These are phyloP conservation scores for Dolichoris vasculosae DNA, from an alignment of 1,140 invertebrate species.

Conservation along the genomic window DNA sequence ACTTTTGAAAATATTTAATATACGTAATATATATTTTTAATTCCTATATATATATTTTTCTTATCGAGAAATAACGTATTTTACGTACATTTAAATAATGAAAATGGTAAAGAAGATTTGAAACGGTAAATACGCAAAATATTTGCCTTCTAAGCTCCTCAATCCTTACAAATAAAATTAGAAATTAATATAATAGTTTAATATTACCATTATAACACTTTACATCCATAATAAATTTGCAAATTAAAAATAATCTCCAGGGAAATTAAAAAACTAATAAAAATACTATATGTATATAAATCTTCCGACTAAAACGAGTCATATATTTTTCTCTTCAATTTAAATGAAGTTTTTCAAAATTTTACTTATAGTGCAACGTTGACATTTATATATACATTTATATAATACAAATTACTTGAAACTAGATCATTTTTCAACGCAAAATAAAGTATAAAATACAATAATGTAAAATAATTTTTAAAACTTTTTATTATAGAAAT, in stretches of 20 bases:
- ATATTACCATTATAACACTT: neutral
- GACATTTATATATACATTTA: neutral
- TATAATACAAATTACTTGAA: neutral
- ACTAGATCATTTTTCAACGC: neutral
- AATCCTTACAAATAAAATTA: neutral
- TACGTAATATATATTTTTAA: neutral
- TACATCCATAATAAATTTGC: neutral
- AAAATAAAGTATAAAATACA: too few relatives aligned
- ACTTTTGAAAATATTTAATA: too few relatives aligned
- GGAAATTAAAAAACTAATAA: neutral
- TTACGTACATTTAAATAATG: neutral
- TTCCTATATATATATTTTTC: neutral
- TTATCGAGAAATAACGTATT: neutral
- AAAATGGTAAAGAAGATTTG: neutral
- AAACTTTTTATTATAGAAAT: too few relatives aligned
- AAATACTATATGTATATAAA: neutral
- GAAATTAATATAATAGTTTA: neutral
- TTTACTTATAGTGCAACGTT: neutral
- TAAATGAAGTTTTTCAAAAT: neutral
- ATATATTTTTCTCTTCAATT: neutral
- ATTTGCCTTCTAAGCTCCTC: neutral
- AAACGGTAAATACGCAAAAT: neutral
- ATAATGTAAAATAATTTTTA: too few relatives aligned
- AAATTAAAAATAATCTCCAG: neutral
- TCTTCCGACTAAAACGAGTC: too few relatives aligned